Evolutionary conservation across 2,113 vertebrate species (phyloP), one percentile per base, ranked within the genome.

Genomic region (Pterocles burchelli): DNA sequence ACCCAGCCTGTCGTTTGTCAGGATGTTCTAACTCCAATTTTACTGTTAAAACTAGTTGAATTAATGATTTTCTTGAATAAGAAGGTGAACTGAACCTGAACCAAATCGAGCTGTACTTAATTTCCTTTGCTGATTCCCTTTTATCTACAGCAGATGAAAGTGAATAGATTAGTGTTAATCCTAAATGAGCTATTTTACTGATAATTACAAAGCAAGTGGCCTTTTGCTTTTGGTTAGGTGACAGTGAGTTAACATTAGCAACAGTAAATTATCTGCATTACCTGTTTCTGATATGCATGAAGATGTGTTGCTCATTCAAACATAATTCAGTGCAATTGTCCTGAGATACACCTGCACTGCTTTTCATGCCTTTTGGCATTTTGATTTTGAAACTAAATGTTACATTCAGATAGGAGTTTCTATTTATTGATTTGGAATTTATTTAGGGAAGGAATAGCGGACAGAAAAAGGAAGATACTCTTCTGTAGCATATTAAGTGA

Each of bases 131-230:
- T 48, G 41, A 51, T 83, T 43, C 38, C 14, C 12, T 88, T 84
- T 88, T 90, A 85, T 86, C 85, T 88, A 33, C 24, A 70, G 5
- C 41, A 76, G 66, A 72, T 90, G 20, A 71, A 82, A 81, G 36
- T 19, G 66, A 82, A 85, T 79, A 54, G 74, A 65, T 94, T 76
- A 62, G 34, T 76, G 20, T 46, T 91, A 93, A 93, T 88, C 71
- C 85, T 79, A 89, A 96, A 73, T 62, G 51, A 83, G 46, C n/a
- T 85, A 31, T 82, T 89, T 93, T 31, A 81, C 61, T 89, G 41
- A 55, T 54, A 63, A 61, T 45, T 75, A n/a, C 21, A 85, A 54
- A 75, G 49, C 73, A 73, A 62, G 10, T 95, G 36, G 13, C 81
- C 26, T 89, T 85, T 73, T 18, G 2, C 34, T 57, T 82, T 89